Conservation (phyloP, 2,797 vertebrate genomes). For the Hybognathus amarus region DNA sequence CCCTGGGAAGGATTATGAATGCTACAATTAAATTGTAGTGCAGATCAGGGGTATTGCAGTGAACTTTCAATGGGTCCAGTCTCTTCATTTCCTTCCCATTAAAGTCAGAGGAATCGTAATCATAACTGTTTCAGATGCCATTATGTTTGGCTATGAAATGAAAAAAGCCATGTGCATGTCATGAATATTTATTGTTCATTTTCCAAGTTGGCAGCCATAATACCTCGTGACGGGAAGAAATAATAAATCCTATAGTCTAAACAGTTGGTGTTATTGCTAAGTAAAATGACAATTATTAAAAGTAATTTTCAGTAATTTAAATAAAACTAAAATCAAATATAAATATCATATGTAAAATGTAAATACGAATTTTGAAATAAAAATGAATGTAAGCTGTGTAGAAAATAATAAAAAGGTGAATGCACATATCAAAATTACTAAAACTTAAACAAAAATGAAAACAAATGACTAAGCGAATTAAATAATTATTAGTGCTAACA, state of each 20-base stretch:
- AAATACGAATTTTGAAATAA: not conserved
- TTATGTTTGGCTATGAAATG: not conserved
- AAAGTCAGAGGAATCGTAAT: not conserved
- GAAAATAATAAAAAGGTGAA: not conserved
- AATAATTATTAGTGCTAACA: too few relatives aligned
- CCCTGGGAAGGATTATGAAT: not conserved
- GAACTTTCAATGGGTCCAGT: not conserved
- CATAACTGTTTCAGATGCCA: not conserved
- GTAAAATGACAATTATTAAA: not conserved
- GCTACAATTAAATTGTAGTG: not conserved
- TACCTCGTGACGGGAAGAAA: not conserved
- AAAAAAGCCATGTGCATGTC: not conserved
- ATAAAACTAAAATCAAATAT: not conserved
- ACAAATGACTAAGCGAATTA: too few relatives aligned
- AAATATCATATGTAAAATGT: not conserved
- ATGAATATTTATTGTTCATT: slow-evolving; percentile 8
- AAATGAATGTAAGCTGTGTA: not conserved
- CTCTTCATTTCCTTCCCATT: not conserved
- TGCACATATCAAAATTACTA: not conserved
- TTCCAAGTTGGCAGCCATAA: not conserved
- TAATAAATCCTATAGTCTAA: not conserved
- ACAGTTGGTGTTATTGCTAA: not conserved
- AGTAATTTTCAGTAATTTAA: not conserved
- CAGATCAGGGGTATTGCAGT: not conserved
- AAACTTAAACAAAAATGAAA: not conserved